Evolutionary conservation across 1,140 invertebrate species (phyloP), one percentile per base, ranked within the genome.

Genomic region (Psilanteris sp.): DNA sequence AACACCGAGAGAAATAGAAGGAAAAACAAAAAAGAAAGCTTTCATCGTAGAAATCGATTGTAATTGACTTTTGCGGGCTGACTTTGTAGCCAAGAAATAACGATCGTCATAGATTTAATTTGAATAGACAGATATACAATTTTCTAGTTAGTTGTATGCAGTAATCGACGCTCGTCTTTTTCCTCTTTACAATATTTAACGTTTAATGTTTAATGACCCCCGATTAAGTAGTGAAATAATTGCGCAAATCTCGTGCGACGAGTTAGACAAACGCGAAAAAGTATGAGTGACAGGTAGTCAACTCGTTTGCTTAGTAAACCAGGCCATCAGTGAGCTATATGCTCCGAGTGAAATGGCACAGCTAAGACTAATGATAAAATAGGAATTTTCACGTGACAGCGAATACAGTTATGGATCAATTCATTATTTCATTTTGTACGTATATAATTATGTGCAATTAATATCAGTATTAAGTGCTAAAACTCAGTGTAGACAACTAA

Each of bases 241-340:
- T 67, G 44, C 55, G 50, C 20, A 62, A 55, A 55, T 55, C 66
- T 71, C 55, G 66, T 67, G 59, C 46, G 66, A 77, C 66, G 61
- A 77, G 66, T 57, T 44, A 62, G 46, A 37, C 54, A 9, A 54
- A 66, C 37, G 46, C 73, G 66, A 77, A 77, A 77, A 71, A 66
- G 66, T 77, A 77, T 70, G 73, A 77, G 66, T 71, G 73, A 71
- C 73, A 77, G 73, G 66, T 50, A 77, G 73, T 46, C 66, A 77
- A 77, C 73, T 64, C 61, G 66, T 71, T 77, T 77, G 73, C 48
- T 77, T 77, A 77, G 66, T 77, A 77, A 77, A 76, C 73, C 73
- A 76, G 73, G 73, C 59, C 73, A 76, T 52, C 41, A 44, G 55
- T 64, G 57, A 64, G 72, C 55, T 61, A 62, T n/a, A n/a, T 68